Percentiles rank a stretch among this genome's conserved stretches.
phyloP scores from a whole-genome alignment of 1,140 invertebrate species.

The Caerostris extrusa region DNA sequence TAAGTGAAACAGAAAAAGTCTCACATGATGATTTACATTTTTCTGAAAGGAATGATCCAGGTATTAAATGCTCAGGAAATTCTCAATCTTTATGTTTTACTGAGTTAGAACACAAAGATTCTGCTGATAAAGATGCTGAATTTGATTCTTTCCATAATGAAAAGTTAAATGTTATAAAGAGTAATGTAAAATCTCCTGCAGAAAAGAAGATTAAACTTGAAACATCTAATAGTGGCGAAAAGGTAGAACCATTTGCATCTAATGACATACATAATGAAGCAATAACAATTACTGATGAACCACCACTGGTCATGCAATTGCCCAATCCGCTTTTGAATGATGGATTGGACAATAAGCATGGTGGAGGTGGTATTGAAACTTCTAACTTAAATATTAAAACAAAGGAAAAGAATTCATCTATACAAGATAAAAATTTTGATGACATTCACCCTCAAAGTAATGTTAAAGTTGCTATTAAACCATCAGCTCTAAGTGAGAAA shows the following conservation, averaged over 20 bases:
- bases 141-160: no score
- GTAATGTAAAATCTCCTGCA: not conserved
- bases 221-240: no score
- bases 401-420: not conserved
- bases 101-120: no score
- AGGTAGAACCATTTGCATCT: no score
- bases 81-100: no score
- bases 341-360: conserved; percentile 75
- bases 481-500: not conserved
- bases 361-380: conserved; percentile 68
- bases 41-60: no score
- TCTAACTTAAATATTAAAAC: not conserved
- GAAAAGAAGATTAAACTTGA: no score
- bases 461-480: not conserved
- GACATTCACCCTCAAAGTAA: not conserved
- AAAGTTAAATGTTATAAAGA: not conserved
- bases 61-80: no score
- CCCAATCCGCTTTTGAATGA: conserved; percentile 66
- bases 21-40: no score
- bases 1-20: no score
- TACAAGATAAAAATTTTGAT: not conserved
- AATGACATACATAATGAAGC: not conserved
- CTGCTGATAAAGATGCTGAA: no score
- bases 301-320: conserved; percentile 74
- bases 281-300: not conserved